These are phyloP conservation scores for Nansenia antarctica DNA, from an alignment of 2,113 vertebrate species.

Conservation along the genomic window DNA sequence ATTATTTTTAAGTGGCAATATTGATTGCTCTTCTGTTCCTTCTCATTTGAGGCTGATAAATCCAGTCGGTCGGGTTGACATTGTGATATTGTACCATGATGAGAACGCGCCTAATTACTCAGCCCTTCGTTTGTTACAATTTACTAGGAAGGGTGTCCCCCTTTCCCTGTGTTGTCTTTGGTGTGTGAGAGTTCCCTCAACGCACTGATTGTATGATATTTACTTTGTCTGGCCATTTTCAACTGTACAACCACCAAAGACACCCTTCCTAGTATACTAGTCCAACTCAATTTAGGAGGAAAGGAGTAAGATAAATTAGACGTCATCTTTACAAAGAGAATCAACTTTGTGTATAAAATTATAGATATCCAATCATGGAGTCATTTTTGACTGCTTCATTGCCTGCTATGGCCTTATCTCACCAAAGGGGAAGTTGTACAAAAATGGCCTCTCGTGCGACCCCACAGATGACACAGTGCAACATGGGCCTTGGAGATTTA, in stretches of 20 bases:
- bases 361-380: too few relatives aligned
- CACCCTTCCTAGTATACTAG: too few relatives aligned
- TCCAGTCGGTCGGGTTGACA: too few relatives aligned
- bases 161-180: neutral
- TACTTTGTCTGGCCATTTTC: neutral
- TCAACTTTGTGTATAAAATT: neutral
- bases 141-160: neutral
- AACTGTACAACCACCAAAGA: too few relatives aligned
- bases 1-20: conserved; percentile 1
- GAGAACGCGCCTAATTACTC: neutral
- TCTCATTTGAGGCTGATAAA: neutral
- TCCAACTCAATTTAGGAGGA: neutral
- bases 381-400: neutral
- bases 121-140: neutral
- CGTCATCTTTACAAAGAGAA: neutral
- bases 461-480: conserved; percentile 43
- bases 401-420: neutral
- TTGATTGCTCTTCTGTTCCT: neutral
- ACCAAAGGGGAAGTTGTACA: conserved; percentile 37
- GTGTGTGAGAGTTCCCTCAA: neutral
- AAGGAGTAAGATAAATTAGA: neutral
- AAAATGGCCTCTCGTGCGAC: conserved; percentile 38
- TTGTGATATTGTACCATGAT: neutral
- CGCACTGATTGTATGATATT: too few relatives aligned
- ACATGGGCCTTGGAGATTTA: conserved; percentile 61